Base-by-base conservation (phyloP, 2,888 invertebrate genomes). In the Phytoseiulus persimilis region DNA sequence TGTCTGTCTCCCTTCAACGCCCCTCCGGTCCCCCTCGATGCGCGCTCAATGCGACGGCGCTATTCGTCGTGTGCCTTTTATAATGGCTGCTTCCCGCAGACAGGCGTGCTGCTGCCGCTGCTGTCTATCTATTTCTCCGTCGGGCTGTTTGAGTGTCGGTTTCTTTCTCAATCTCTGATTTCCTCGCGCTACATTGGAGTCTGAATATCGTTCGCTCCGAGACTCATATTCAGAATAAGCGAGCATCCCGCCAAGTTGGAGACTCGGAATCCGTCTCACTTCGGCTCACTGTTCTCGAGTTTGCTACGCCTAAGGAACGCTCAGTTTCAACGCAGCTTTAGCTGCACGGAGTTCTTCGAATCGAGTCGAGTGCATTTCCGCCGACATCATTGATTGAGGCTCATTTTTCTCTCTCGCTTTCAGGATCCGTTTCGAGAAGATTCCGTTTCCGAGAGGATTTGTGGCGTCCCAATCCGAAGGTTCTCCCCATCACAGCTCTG, bases 151-250 rank as follows among this genome's bases (percentile, higher is more conserved):
- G 39, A n/a, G 32, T 14, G 39, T 3, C 87, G 32, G 39, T 87
- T 87, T 33, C 87, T 87, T 87, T 83, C 83, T 83, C 83, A 32
- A 83, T 83, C 83, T 83, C 83, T 83, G 32, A 33, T 83, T 31
- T 83, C 33, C 33, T 33, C 87, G 32, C 65, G 65, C 65, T 65
- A 65, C 65, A 65, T 65, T 65, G 65, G 65, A 65, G 65, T 65
- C 65, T 65, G 65, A 65, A 65, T 65, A 65, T 65, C 65, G 65
- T 28, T 28, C 65, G 65, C 14, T 1, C 18, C 65, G 65, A 23
- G 65, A 65, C 65, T 65, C 65, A 65, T 65, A 65, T 65, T 65
- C 65, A 23, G 65, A 18, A 65, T 6, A 28, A 18, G 65, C 65
- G 65, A 14, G 65, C 1, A 14, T 3, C 23, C 23, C 65, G 65